Conservation (phyloP, 92 coral and sea anemone species). For the Chrysogorgia sp. region DNA sequence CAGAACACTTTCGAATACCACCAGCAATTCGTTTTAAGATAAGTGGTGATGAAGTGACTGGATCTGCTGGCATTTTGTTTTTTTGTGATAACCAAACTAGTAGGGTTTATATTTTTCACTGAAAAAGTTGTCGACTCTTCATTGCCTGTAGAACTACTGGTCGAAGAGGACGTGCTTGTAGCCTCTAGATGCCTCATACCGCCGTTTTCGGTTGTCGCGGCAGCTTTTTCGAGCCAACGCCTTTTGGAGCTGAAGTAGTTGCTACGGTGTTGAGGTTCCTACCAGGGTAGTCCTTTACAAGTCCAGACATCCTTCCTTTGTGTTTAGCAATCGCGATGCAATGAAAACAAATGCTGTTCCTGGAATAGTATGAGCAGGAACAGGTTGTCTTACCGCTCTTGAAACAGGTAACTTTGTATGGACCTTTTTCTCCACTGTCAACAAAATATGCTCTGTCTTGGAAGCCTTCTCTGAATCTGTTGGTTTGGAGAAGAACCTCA, state of each 20-base stretch:
- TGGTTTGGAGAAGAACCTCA: conserved; percentile 36
- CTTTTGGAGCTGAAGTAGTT: conserved; percentile 49
- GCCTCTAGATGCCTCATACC: neutral
- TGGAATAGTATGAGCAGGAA: conserved; percentile 39
- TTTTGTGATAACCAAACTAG: conserved; percentile 20
- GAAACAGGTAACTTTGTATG: conserved; percentile 48
- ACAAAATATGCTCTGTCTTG: conserved; percentile 53
- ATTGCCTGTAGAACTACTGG: neutral
- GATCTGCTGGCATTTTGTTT: conserved; percentile 40
- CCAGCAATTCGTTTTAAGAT: conserved; percentile 46
- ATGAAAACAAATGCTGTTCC: conserved; percentile 50
- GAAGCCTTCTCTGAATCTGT: conserved; percentile 48
- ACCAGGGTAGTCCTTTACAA: conserved; percentile 36
- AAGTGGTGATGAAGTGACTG: conserved; percentile 36
- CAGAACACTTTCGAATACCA: conserved; percentile 52
- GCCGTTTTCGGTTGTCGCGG: conserved; percentile 4
- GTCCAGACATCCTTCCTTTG: conserved; percentile 37
- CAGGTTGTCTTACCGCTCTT: conserved; percentile 60
- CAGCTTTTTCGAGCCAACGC: conserved; percentile 49
- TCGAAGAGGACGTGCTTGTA: neutral
- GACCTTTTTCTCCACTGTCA: conserved; percentile 58
- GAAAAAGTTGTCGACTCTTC: neutral
- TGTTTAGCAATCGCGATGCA: conserved; percentile 57
- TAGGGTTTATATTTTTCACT: neutral
- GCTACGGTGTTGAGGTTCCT: conserved; percentile 44